Conservation (phyloP, 2,797 vertebrate species). For the Sibirionetta formosa region DNA sequence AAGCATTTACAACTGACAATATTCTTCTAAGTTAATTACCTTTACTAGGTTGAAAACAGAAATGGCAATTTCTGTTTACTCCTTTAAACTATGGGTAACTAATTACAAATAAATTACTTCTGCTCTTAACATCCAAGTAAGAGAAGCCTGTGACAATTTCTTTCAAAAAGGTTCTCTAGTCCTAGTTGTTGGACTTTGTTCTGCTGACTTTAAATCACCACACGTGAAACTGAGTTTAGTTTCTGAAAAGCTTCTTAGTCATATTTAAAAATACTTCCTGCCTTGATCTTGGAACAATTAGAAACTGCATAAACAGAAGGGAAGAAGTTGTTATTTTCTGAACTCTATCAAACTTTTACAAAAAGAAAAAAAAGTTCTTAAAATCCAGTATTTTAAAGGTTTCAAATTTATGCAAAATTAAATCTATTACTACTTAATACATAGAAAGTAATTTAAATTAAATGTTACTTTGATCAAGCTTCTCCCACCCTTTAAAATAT, state of each 20-base stretch:
- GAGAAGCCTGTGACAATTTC: background rate
- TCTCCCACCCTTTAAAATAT: no score
- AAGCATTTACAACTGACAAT: background rate
- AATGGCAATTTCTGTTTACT: background rate
- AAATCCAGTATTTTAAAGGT: background rate
- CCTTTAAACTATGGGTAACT: background rate
- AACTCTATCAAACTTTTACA: background rate
- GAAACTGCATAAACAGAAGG: background rate
- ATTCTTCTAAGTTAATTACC: background rate
- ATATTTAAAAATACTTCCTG: background rate
- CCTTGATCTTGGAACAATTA: background rate
- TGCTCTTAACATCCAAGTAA: background rate
- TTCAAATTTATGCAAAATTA: background rate
- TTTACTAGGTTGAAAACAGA: background rate
- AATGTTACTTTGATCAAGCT: no score
- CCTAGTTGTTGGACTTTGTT: background rate
- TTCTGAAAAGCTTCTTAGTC: background rate
- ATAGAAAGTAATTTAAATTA: background rate
- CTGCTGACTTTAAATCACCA: background rate
- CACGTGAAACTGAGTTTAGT: background rate
- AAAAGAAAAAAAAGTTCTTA: background rate
- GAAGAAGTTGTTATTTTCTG: background rate
- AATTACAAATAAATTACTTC: background rate
- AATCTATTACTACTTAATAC: background rate
- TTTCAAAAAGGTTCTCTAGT: background rate